Conservation (phyloP, 2,113 vertebrate genomes). For the Strigops habroptila region DNA sequence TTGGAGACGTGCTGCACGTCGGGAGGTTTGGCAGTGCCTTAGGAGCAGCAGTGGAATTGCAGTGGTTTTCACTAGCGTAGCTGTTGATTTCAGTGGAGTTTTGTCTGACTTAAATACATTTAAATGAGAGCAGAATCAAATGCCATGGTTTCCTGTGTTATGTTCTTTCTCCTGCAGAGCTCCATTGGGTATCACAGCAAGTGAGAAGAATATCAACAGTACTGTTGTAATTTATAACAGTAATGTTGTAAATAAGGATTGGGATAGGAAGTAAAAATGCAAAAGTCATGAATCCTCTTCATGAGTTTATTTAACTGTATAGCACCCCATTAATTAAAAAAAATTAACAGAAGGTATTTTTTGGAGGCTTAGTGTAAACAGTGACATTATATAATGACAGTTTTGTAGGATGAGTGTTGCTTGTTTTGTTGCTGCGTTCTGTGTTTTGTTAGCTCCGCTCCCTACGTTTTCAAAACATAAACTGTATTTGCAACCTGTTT, state of each 20-base stretch:
- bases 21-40: neutral
- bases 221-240: neutral
- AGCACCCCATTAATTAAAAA: constrained; percentile 56
- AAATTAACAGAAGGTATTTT: constrained; percentile 50
- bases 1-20: neutral
- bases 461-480: neutral
- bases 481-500: constrained; percentile 20
- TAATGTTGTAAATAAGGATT: constrained; percentile 7
- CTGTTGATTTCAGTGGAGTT: neutral
- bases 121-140: constrained; percentile 5
- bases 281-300: neutral
- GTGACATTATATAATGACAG: neutral
- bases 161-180: neutral
- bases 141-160: neutral
- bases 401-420: constrained; percentile 40
- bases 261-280: constrained; percentile 7
- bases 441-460: constrained; percentile 12
- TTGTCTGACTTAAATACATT: neutral
- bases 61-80: neutral
- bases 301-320: constrained; percentile 41
- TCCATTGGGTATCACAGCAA: constrained; percentile 27
- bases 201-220: neutral
- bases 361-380: constrained; percentile 36
- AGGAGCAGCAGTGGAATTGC: neutral
- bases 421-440: constrained; percentile 44